Percentiles rank a stretch among this genome's conserved stretches.
These are phyloP conservation scores for Siniperca obscura DNA, from an alignment of 2,797 vertebrate genomes.

Conservation along the genomic window DNA sequence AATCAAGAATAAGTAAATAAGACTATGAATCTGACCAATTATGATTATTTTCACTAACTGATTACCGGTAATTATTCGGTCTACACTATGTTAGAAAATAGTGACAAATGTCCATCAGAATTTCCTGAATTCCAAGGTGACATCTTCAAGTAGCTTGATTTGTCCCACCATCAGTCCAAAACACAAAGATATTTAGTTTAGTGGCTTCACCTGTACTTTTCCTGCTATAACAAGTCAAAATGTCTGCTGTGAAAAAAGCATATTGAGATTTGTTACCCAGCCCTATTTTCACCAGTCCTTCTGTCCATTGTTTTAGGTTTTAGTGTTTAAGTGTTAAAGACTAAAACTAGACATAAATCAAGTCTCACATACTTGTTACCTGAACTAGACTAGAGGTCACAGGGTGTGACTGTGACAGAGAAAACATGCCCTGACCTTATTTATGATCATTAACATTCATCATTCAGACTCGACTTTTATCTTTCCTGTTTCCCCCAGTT, in stretches of 20 bases:
- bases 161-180: neutral
- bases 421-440: neutral
- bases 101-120: too few species aligned
- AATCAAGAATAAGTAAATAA: neutral
- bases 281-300: neutral
- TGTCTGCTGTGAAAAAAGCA: neutral
- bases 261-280: neutral
- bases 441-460: neutral
- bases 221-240: neutral
- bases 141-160: too few species aligned
- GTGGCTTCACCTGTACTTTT: neutral
- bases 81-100: neutral
- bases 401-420: conserved; percentile 7
- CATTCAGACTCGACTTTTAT: neutral
- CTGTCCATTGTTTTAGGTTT: conserved; percentile 29
- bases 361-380: conserved; percentile 49
- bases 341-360: conserved; percentile 41
- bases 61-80: neutral
- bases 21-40: neutral
- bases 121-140: too few species aligned
- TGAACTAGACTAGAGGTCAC: conserved; percentile 28
- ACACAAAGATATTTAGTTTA: too few species aligned
- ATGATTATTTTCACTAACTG: too few species aligned
- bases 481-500: neutral
- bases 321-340: conserved; percentile 54